These are phyloP conservation scores for Galeopterus variegatus DNA, from an alignment of 2,113 vertebrate species.

Conservation along the genomic window DNA sequence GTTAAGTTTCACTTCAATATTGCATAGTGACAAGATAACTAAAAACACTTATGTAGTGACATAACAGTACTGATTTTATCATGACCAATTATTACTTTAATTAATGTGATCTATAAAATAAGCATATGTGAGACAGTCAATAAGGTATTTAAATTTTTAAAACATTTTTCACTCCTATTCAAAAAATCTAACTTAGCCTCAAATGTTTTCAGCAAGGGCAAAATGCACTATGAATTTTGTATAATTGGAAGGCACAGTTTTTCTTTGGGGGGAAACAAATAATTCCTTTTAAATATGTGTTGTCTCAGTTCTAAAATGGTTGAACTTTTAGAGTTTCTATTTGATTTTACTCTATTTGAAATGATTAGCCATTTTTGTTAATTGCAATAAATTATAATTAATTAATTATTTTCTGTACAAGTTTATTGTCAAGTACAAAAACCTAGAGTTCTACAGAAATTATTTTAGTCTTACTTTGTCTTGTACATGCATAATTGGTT, in stretches of 20 bases:
- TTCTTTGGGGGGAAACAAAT: neutral
- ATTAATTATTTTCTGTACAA: neutral
- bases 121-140: neutral
- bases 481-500: neutral
- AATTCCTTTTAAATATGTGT: neutral
- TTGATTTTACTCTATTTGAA: slow-evolving; percentile 20
- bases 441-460: neutral
- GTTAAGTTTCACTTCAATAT: neutral
- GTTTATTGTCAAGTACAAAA: neutral
- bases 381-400: neutral
- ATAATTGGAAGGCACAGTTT: slow-evolving; percentile 31
- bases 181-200: neutral
- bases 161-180: neutral
- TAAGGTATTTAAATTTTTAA: neutral
- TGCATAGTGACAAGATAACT: neutral
- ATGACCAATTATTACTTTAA: neutral
- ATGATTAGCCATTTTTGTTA: neutral
- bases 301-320: neutral
- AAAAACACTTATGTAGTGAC: neutral
- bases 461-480: neutral
- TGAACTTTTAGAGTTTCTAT: slow-evolving; percentile 28
- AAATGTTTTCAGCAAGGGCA: neutral
- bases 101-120: neutral
- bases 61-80: neutral
- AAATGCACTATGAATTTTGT: slow-evolving; percentile 3